Evolutionary conservation across 2,888 invertebrate genomes (phyloP).

Genomic region (Eueremaeus valkanovi): DNA sequence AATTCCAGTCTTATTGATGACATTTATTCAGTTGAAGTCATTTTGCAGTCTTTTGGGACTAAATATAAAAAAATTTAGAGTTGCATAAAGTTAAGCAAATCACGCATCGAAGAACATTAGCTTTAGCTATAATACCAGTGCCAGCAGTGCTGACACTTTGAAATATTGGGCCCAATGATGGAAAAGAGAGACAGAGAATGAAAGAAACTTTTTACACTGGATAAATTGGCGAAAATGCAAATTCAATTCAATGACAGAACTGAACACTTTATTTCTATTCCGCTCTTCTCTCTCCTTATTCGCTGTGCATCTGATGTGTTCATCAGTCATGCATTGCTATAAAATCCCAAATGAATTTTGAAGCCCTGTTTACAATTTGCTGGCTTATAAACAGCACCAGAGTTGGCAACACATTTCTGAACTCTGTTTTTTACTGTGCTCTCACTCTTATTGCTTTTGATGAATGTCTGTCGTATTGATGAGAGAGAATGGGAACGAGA

Average conservation of each 20-base stretch:
- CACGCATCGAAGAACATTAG: conserved; percentile 8
- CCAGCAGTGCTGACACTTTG: conserved; percentile 22
- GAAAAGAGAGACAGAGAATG: background rate
- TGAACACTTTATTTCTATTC: conserved; percentile 10
- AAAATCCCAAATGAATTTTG: conserved; percentile 30
- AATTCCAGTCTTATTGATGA: conserved; percentile 17
- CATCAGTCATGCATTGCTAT: conserved; percentile 27
- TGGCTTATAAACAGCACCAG: background rate
- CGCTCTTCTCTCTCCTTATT: background rate
- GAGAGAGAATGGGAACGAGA: background rate
- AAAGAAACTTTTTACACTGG: conserved; percentile 1
- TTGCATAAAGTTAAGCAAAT: conserved; percentile 29
- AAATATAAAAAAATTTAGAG: background rate
- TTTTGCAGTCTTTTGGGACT: background rate
- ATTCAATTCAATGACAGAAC: conserved; percentile 21
- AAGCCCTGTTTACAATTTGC: conserved; percentile 34
- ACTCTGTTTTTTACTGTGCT: background rate
- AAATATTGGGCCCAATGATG: background rate
- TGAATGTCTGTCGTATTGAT: conserved; percentile 5
- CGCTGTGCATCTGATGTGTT: background rate
- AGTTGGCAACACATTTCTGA: background rate
- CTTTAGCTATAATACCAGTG: background rate
- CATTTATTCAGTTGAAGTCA: conserved; percentile 28
- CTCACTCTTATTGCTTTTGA: background rate
- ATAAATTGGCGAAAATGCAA: conserved; percentile 30